These are phyloP conservation scores for Achlya flavicornis DNA, from an alignment of 2,888 invertebrate species.

Conservation along the genomic window DNA sequence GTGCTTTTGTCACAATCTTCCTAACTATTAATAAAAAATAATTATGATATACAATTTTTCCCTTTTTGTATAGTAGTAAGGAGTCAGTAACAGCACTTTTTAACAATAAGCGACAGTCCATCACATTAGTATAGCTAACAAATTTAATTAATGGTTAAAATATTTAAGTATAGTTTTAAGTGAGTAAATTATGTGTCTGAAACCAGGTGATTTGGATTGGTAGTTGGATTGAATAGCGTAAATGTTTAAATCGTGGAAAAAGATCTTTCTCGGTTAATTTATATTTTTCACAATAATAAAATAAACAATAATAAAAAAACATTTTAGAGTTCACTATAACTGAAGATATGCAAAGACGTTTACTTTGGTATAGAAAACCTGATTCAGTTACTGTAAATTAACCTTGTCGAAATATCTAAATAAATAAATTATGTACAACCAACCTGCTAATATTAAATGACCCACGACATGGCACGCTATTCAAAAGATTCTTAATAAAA, in stretches of 20 bases:
- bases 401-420: too few relatives aligned
- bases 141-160: slow-evolving; percentile 45
- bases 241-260: slow-evolving; percentile 11
- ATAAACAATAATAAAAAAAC: not conserved
- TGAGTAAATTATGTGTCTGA: slow-evolving; percentile 24
- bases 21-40: slow-evolving; percentile 24
- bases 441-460: not conserved
- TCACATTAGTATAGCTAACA: slow-evolving; percentile 60
- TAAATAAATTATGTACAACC: too few relatives aligned
- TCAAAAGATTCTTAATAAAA: not conserved
- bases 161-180: slow-evolving; percentile 38
- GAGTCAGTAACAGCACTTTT: slow-evolving; percentile 54
- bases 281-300: not conserved
- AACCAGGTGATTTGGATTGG: slow-evolving; percentile 34
- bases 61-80: slow-evolving; percentile 38
- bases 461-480: not conserved
- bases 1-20: slow-evolving; percentile 55
- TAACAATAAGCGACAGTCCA: slow-evolving; percentile 55
- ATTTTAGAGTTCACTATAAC: not conserved
- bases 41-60: slow-evolving; percentile 29
- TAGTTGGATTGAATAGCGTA: slow-evolving; percentile 35
- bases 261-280: not conserved
- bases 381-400: too few relatives aligned
- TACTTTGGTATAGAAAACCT: not conserved
- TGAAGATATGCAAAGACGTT: not conserved